Percentiles rank a stretch among this genome's conserved stretches.
Evolutionary conservation across 1,140 invertebrate species (phyloP).

Genomic region (Oncopeltus fasciatus): DNA sequence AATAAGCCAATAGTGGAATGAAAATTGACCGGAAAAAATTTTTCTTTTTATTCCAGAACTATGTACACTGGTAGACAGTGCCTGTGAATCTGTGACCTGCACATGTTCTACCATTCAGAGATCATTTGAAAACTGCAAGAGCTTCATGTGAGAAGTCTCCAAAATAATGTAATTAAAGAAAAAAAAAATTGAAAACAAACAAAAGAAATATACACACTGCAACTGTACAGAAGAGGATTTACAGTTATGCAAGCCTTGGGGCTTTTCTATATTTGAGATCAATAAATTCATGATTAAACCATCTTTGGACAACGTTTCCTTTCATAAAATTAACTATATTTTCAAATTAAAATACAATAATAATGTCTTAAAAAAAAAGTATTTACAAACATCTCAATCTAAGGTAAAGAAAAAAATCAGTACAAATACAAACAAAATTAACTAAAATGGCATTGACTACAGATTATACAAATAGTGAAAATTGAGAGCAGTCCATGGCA

Average conservation of each 20-base stretch:
- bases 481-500: no score
- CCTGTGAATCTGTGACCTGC: neutral
- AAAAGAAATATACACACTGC: constrained; percentile 18
- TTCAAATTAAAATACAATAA: neutral
- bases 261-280: constrained; percentile 16
- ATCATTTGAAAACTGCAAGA: constrained; percentile 24
- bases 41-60: constrained; percentile 12
- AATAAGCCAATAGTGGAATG: neutral
- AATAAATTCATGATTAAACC: constrained; percentile 18
- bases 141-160: constrained; percentile 18
- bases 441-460: constrained; percentile 2
- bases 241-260: constrained; percentile 7
- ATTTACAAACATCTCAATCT: neutral
- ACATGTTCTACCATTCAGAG: constrained; percentile 20
- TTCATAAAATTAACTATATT: neutral
- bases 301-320: constrained; percentile 19
- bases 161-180: constrained; percentile 13
- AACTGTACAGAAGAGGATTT: constrained; percentile 4
- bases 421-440: constrained; percentile 6
- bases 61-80: constrained; percentile 18
- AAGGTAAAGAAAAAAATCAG: neutral
- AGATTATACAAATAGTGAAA: constrained; percentile 1
- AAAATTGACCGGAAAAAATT: neutral
- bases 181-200: constrained; percentile 18
- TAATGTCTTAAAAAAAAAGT: neutral